Percentiles rank a stretch among this genome's conserved stretches.
Evolutionary conservation across 2,888 invertebrate genomes (phyloP).

Genomic region (Auanema freiburgensis): DNA sequence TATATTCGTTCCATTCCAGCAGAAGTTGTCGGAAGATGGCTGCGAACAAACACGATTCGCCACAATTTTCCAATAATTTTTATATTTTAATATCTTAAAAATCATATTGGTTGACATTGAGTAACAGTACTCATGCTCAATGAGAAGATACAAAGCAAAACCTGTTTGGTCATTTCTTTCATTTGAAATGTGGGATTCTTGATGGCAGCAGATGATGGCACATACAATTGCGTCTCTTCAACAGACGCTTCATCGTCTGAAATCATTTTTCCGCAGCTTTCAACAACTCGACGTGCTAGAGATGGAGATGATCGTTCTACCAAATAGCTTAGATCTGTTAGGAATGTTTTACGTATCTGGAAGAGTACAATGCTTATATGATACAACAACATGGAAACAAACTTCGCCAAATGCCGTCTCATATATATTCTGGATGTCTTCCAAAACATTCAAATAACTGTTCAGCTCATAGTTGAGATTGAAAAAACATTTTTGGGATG

Average conservation of each 20-base stretch:
- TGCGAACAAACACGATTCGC: conserved; percentile 11
- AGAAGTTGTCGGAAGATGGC: conserved; percentile 13
- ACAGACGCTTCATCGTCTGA: too few relatives aligned
- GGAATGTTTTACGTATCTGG: too few relatives aligned
- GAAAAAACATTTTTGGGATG: too few relatives aligned
- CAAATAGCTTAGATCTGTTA: conserved; percentile 4
- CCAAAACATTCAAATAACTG: too few relatives aligned
- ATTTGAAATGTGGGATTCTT: conserved; percentile 7
- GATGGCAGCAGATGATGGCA: conserved; percentile 8
- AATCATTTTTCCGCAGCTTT: conserved; percentile 11
- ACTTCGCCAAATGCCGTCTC: too few relatives aligned
- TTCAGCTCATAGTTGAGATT: too few relatives aligned
- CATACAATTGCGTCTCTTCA: conserved; percentile 2
- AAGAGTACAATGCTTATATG: too few relatives aligned
- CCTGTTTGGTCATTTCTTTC: conserved; percentile 13
- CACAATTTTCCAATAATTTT: conserved; percentile 11
- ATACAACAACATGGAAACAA: too few relatives aligned
- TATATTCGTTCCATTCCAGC: conserved; percentile 20
- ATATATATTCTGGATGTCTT: too few relatives aligned
- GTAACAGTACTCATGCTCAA: too few relatives aligned
- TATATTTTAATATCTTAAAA: conserved; percentile 16
- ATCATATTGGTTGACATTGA: too few relatives aligned
- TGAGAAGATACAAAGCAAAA: background rate
- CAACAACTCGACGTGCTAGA: conserved; percentile 15
- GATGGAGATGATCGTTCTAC: conserved; percentile 15